These are phyloP conservation scores for Darevskia nairensis DNA, from an alignment of 2,797 vertebrate genomes.

Conservation along the genomic window DNA sequence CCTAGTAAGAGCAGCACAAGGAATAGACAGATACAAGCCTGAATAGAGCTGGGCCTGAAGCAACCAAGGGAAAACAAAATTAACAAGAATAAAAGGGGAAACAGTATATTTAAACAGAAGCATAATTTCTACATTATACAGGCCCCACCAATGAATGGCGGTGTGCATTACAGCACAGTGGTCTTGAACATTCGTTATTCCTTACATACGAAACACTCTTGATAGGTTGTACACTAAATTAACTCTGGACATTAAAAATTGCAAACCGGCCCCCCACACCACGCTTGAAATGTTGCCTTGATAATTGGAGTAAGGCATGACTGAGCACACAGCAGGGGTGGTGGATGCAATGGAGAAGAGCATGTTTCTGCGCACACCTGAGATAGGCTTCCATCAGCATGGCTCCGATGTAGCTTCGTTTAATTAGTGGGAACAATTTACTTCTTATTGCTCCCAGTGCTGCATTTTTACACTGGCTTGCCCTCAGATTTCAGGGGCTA, in stretches of 20 bases:
- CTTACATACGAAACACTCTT: background rate
- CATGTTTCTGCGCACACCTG: constrained; percentile 11
- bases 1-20: background rate
- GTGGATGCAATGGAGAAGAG: constrained; percentile 5
- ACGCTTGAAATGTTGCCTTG: constrained; percentile 4
- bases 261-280: too few species aligned
- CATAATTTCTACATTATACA: background rate
- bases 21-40: background rate
- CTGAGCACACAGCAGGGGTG: background rate
- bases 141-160: background rate
- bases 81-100: background rate
- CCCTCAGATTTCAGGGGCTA: constrained; percentile 51
- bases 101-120: background rate
- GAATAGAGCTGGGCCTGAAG: background rate
- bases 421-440: constrained; percentile 42
- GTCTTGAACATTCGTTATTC: background rate
- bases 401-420: background rate
- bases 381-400: constrained; percentile 16
- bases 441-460: constrained; percentile 31
- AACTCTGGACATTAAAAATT: constrained; percentile 25
- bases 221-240: constrained; percentile 11
- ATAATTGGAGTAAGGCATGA: constrained; percentile 30
- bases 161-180: background rate
- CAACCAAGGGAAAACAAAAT: background rate
- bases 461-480: constrained; percentile 26